Base-by-base conservation (phyloP, 2,113 vertebrate genomes). In the Podarcis muralis region DNA sequence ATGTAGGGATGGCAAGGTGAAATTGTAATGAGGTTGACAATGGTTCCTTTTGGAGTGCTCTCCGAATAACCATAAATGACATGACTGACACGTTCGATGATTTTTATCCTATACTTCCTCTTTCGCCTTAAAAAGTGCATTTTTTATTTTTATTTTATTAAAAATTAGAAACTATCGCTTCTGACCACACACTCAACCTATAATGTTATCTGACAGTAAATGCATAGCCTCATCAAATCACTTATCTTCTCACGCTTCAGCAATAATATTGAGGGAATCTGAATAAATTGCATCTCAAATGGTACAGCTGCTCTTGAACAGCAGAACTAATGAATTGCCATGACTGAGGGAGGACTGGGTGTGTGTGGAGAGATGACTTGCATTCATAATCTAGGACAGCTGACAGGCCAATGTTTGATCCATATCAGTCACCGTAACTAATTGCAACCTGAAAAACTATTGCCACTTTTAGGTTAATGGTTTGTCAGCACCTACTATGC, bases 301-400 rank as follows among this genome's bases (percentile, higher is more conserved):
- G 88, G 86, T 93, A 92, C 96, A 97, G 96, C 95, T 97, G 96
- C 95, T 97, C 92, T 93, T 91, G 48, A 93, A 94, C 89, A 95
- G 95, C 96, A 96, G 94, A 94, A 93, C 95, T 96, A 96, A 97
- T 96, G 95, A 97, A 96, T 96, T 95, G 92, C 87, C 93, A 92
- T 93, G 95, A 95, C 91, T 92, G 84, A 82, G 90, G 92, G 71
- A 23, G 40, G 65, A 90, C 48, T 53, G 48, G 48, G 48, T 12
- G 48, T 53, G 48, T 53, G 48, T 53, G 90, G 88, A 95, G 92
- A 86, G 87, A 92, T 94, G 92, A 87, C 90, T 95, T 89, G 92
- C 85, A 90, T 96, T 95, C 0, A 3, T 92, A 94, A 95, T 96
- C 72, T 0, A 0, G 93, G 93, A 81, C 90, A 95, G 92, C 65